phyloP scores from a whole-genome alignment of 2,888 invertebrate genomes.

The Achlya flavicornis region DNA sequence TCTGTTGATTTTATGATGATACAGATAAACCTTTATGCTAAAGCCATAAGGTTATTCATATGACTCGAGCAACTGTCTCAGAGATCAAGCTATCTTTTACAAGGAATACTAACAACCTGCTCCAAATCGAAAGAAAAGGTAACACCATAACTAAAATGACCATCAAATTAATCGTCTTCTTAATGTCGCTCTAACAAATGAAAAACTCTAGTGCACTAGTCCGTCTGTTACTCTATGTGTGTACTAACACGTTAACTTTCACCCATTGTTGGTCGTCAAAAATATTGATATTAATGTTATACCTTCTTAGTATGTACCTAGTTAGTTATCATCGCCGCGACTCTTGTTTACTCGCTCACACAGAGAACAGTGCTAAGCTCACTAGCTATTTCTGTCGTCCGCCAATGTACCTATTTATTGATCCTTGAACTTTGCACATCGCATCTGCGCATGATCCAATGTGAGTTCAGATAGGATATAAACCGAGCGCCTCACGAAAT shows the following conservation, averaged over 20 bases:
- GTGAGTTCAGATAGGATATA: background rate
- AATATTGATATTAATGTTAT: background rate
- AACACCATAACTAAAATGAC: too few species aligned
- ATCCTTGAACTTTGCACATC: background rate
- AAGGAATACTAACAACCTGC: too few species aligned
- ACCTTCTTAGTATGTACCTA: background rate
- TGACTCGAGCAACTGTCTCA: too few species aligned
- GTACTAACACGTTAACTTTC: background rate
- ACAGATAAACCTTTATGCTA: too few species aligned
- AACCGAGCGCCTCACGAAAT: background rate
- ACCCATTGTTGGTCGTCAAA: background rate
- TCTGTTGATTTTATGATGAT: too few species aligned
- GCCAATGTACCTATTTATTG: background rate
- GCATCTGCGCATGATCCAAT: background rate
- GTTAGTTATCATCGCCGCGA: background rate
- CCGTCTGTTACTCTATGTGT: background rate
- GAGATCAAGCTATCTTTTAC: too few species aligned
- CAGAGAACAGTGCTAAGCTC: background rate
- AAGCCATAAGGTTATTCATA: too few species aligned
- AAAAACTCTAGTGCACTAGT: too few species aligned
- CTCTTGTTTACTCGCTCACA: background rate
- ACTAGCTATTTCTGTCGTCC: background rate
- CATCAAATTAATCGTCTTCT: too few species aligned
- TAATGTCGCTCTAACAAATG: too few species aligned
- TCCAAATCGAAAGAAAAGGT: too few species aligned